Evolutionary conservation across 2,888 invertebrate genomes (phyloP), one percentile per base, ranked within the genome.

Genomic region (Cephus pygmeus): DNA sequence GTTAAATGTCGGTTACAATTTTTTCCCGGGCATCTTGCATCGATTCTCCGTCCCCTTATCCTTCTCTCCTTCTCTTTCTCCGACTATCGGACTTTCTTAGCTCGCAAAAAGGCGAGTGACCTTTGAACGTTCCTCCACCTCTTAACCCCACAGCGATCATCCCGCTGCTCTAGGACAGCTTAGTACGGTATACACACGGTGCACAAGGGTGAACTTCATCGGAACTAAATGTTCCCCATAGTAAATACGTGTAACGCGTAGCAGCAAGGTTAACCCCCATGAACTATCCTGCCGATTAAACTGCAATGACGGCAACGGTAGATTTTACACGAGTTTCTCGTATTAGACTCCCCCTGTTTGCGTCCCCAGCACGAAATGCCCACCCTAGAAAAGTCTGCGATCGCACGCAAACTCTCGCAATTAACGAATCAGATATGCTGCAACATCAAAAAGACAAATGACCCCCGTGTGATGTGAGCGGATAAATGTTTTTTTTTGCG

Each of bases 361-460:
- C 40, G 40, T 40, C 15, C 40, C 40, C 40, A 40, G 6, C 15
- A 15, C 40, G 15, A 15, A 40, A 40, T 40, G 40, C 40, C 15
- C 6, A 15, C 6, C 15, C 40, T 40, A 15, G 40, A 40, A 15
- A 40, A 40, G 15, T 40, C 40, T 12, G 74, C 85, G 81, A 86
- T 86, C 84, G 81, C 85, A 84, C 84, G 85, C 87, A 81, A 83
- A 83, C 81, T 81, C 82, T 83, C 84, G 87, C 87, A 87, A 87
- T 87, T 87, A 87, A 86, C 87, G 84, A 86, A 87, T 87, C 86
- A 85, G 85, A 87, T 87, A 87, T 82, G 84, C 80, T 82, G 85
- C 85, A 85, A 87, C 87, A 87, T 87, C 84, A 85, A 85, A 87
- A 87, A 87, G 87, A 87, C 87, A 87, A 87, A 87, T 87, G 84